These are phyloP conservation scores for Lycaon pictus DNA, from an alignment of 2,113 vertebrate species.

Conservation along the genomic window DNA sequence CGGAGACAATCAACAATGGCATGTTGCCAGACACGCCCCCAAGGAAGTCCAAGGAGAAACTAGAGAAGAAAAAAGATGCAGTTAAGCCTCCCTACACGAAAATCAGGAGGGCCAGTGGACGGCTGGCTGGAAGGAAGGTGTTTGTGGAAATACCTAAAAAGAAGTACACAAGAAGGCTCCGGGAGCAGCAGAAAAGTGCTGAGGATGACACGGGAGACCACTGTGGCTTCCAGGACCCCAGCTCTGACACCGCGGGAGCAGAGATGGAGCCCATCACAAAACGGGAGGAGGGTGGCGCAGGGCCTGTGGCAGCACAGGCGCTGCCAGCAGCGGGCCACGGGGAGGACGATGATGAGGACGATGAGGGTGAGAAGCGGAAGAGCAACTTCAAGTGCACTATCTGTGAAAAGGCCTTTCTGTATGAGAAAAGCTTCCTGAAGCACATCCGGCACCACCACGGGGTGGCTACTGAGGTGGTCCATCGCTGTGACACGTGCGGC, in stretches of 20 bases:
- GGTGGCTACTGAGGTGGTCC: slow-evolving; percentile 89
- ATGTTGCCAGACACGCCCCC: background rate
- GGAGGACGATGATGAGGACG: slow-evolving; percentile 78
- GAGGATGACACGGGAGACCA: slow-evolving; percentile 62
- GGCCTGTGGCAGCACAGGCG: slow-evolving; percentile 46
- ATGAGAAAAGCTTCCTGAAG: slow-evolving; percentile 91
- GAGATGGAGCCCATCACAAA: slow-evolving; percentile 74
- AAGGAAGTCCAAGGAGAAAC: slow-evolving; percentile 79
- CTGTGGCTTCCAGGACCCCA: background rate
- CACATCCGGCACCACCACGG: slow-evolving; percentile 92
- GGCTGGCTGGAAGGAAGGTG: slow-evolving; percentile 89
- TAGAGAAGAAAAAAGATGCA: slow-evolving; percentile 83
- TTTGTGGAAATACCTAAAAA: slow-evolving; percentile 89
- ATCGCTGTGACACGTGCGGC: slow-evolving; percentile 93
- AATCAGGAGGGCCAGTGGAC: slow-evolving; percentile 87
- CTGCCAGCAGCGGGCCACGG: background rate
- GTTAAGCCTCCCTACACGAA: slow-evolving; percentile 84
- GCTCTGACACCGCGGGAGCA: background rate
- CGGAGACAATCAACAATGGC: background rate
- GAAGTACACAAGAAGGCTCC: slow-evolving; percentile 87
- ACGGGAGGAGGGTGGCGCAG: slow-evolving; percentile 58
- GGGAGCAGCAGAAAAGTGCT: slow-evolving; percentile 84
- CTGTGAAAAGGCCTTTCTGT: slow-evolving; percentile 85
- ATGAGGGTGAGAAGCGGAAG: slow-evolving; percentile 82
- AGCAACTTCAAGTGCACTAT: slow-evolving; percentile 91